Evolutionary conservation across 2,797 vertebrate species (phyloP).

Genomic region (Brachymystax lenok): DNA sequence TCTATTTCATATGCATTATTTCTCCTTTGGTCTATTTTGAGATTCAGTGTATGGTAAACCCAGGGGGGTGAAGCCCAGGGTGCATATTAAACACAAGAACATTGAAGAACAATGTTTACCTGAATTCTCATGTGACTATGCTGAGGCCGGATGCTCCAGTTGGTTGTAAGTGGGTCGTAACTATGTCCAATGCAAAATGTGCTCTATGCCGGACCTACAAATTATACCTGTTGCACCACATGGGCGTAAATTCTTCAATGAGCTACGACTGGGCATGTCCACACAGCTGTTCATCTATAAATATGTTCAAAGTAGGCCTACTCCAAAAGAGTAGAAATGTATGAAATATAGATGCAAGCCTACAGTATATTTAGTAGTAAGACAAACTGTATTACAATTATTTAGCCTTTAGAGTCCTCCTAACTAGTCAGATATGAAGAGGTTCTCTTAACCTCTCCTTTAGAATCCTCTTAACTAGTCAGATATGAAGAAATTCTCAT

Average conservation of each 20-base stretch:
- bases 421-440: background rate
- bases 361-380: background rate
- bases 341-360: background rate
- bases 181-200: too few species aligned
- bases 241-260: too few species aligned
- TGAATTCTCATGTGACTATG: background rate
- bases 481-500: background rate
- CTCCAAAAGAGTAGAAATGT: background rate
- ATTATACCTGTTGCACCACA: too few species aligned
- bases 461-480: background rate
- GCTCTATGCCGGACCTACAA: too few species aligned
- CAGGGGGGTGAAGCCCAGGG: background rate
- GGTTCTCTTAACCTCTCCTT: background rate
- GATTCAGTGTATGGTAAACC: background rate
- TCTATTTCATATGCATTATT: background rate
- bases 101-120: background rate
- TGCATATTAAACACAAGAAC: background rate
- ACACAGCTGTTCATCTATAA: too few species aligned
- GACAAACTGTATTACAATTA: background rate
- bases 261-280: background rate
- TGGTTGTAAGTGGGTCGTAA: too few species aligned
- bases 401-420: background rate
- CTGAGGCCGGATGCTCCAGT: background rate
- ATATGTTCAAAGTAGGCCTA: background rate
- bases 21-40: background rate